Percentiles rank a stretch among this genome's conserved stretches.
phyloP scores from a whole-genome alignment of 2,113 vertebrate genomes.

The Calonectris borealis region DNA sequence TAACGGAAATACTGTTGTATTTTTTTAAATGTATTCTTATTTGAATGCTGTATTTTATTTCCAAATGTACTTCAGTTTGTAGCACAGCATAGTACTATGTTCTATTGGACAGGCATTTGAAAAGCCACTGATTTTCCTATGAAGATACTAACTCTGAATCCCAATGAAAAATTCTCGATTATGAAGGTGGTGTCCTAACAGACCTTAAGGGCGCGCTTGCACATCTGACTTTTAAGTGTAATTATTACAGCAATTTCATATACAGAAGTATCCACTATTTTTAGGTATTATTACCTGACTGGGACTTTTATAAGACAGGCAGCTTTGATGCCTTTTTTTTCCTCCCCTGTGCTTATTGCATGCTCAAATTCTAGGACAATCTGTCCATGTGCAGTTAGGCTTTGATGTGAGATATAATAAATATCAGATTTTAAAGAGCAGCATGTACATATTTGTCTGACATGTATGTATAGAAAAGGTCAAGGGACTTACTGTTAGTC shows the following conservation, averaged over 20 bases:
- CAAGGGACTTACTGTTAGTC: neutral
- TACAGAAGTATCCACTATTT: neutral
- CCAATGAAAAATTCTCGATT: neutral
- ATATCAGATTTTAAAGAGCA: constrained; percentile 12
- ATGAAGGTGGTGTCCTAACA: neutral
- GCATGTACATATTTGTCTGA: neutral
- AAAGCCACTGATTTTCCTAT: neutral
- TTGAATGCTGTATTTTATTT: neutral
- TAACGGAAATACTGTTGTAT: neutral
- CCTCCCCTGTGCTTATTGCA: neutral
- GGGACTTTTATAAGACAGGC: neutral
- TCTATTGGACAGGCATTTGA: neutral
- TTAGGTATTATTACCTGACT: neutral
- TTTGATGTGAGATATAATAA: constrained; percentile 14
- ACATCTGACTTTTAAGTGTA: neutral
- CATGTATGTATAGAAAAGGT: neutral
- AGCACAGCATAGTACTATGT: neutral
- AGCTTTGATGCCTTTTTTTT: neutral
- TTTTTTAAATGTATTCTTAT: neutral
- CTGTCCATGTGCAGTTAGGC: neutral
- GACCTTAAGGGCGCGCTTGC: neutral
- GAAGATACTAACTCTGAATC: neutral
- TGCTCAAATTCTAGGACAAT: neutral
- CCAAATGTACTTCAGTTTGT: neutral
- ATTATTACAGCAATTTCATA: neutral